These are phyloP conservation scores for Phengaris alcon DNA, from an alignment of 2,888 invertebrate species.

Conservation along the genomic window DNA sequence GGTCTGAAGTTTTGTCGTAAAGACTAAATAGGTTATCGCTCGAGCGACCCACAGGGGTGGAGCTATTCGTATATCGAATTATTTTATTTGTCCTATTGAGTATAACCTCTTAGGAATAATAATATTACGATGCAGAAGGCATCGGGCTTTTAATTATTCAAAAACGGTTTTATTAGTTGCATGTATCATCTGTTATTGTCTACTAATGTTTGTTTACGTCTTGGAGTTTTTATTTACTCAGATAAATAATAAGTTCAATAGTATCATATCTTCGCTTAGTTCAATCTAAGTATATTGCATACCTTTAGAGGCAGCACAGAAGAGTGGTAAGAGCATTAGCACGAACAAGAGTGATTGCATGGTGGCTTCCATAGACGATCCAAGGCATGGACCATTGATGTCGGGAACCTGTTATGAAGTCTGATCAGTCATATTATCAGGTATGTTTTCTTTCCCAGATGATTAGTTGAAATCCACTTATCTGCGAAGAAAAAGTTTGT, in stretches of 20 bases:
- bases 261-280: not conserved
- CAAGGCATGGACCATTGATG: not conserved
- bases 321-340: not conserved
- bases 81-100: slow-evolving; percentile 10
- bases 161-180: not conserved
- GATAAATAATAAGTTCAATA: not conserved
- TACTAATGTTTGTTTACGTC: not conserved
- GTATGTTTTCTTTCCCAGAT: too few relatives aligned
- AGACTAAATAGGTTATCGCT: slow-evolving; percentile 63
- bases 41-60: slow-evolving; percentile 49
- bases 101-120: not conserved
- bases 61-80: slow-evolving; percentile 22
- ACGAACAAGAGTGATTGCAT: not conserved
- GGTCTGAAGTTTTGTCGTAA: slow-evolving; percentile 51
- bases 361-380: too few relatives aligned
- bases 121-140: slow-evolving; percentile 5
- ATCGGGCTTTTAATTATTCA: not conserved
- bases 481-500: too few relatives aligned
- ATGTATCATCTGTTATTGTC: not conserved
- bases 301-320: not conserved
- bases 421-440: not conserved
- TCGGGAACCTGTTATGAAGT: not conserved
- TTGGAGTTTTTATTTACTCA: not conserved
- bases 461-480: too few relatives aligned
- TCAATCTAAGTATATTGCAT: not conserved